Conservation (phyloP, 2,113 vertebrate species). For the Ailuropoda melanoleuca region DNA sequence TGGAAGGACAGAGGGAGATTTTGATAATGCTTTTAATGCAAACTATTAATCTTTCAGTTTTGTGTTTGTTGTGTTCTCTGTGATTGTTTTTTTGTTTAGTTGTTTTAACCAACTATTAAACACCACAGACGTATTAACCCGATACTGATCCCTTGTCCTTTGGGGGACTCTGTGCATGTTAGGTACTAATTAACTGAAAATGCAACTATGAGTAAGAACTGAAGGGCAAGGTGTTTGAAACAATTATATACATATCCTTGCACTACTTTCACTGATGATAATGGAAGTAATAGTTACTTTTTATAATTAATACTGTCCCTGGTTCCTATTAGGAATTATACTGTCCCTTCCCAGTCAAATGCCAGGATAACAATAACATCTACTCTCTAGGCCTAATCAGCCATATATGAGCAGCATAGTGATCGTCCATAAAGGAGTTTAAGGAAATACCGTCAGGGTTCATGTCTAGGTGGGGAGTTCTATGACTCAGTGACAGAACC, state of each 20-base stretch:
- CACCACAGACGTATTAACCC: not conserved
- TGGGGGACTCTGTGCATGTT: not conserved
- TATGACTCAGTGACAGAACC: not conserved
- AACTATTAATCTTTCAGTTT: not conserved
- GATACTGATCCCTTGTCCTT: not conserved
- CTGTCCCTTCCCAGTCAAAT: not conserved
- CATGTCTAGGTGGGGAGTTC: not conserved
- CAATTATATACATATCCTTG: not conserved
- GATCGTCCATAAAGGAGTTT: not conserved
- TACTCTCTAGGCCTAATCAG: not conserved
- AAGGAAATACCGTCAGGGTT: not conserved
- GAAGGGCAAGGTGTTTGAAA: not conserved
- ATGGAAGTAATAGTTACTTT: not conserved
- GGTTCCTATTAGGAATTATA: not conserved
- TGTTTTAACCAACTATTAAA: conserved; percentile 7
- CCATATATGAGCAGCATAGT: not conserved
- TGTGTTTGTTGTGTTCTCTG: not conserved
- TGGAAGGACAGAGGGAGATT: not conserved
- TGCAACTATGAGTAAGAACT: not conserved
- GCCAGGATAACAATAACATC: not conserved
- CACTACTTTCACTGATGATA: not conserved
- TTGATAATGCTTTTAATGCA: not conserved
- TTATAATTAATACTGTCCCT: not conserved
- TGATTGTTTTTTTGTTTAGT: not conserved
- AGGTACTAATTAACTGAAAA: not conserved